Conservation (phyloP, 2,888 invertebrate genomes). For the Latrodectus hesperus region DNA sequence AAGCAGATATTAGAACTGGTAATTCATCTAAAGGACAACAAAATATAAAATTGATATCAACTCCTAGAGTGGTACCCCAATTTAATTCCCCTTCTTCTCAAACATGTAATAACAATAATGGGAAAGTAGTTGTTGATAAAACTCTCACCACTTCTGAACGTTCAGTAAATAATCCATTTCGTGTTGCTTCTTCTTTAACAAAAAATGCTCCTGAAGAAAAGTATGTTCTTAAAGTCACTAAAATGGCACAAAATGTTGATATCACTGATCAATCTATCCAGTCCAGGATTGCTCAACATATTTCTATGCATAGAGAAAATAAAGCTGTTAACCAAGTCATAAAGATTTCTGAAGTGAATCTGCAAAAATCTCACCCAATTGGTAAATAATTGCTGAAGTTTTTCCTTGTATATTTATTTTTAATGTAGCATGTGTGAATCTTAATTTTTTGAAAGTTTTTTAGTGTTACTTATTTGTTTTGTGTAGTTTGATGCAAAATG, state of each 20-base stretch:
- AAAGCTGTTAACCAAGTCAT: conserved; percentile 27
- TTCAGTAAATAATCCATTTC: conserved; percentile 28
- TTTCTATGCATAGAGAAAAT: conserved; percentile 14
- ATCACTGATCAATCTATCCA: conserved; percentile 17
- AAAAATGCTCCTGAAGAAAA: conserved; percentile 36
- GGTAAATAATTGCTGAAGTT: conserved; percentile 30
- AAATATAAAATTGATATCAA: neutral
- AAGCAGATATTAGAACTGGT: conserved; percentile 18
- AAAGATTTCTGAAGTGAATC: conserved; percentile 17
- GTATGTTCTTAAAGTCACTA: conserved; percentile 11
- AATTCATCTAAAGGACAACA: conserved; percentile 5
- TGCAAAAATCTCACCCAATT: conserved; percentile 33
- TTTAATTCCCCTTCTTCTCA: neutral
- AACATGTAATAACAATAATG: neutral
- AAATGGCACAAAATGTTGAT: conserved; percentile 18
- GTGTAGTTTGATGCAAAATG: too few relatives aligned
- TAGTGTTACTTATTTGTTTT: too few relatives aligned
- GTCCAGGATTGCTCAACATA: conserved; percentile 4
- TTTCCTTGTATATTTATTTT: neutral
- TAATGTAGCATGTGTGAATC: neutral
- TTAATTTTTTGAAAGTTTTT: too few relatives aligned
- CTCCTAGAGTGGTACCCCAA: neutral
- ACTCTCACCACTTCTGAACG: conserved; percentile 3
- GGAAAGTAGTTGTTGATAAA: conserved; percentile 6
- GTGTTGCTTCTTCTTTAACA: conserved; percentile 17